Conservation (phyloP, 2,113 vertebrate species). For the Manacus vitellinus region DNA sequence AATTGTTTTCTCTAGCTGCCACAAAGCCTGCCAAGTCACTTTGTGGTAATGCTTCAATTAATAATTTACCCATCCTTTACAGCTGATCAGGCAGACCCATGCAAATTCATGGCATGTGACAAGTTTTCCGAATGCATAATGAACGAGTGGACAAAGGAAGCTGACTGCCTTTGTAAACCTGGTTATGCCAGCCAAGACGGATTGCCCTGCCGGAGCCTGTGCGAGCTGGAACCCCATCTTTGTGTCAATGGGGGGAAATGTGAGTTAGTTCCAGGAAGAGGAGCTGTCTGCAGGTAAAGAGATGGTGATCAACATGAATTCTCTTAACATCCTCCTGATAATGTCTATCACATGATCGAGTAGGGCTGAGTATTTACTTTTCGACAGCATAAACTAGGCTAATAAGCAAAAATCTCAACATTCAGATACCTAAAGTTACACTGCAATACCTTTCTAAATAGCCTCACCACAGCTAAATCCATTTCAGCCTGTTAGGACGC, state of each 20-base stretch:
- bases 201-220: conserved; percentile 81
- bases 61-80: conserved; percentile 40
- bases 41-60: neutral
- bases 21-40: neutral
- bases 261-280: conserved; percentile 74
- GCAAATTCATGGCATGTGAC: conserved; percentile 88
- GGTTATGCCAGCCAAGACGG: conserved; percentile 74
- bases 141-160: conserved; percentile 78
- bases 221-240: conserved; percentile 65
- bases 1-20: neutral
- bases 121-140: conserved; percentile 79
- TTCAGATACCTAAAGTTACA: neutral
- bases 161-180: conserved; percentile 79
- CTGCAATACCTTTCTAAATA: neutral
- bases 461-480: neutral
- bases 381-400: neutral
- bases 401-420: neutral
- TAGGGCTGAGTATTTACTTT: neutral
- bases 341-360: neutral
- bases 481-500: neutral
- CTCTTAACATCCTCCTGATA: neutral
- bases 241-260: conserved; percentile 79
- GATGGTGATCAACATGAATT: neutral
- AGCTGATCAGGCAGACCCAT: conserved; percentile 88
- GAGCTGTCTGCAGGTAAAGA: conserved; percentile 85